phyloP scores from a whole-genome alignment of 2,888 invertebrate genomes.

The Sesia apiformis region DNA sequence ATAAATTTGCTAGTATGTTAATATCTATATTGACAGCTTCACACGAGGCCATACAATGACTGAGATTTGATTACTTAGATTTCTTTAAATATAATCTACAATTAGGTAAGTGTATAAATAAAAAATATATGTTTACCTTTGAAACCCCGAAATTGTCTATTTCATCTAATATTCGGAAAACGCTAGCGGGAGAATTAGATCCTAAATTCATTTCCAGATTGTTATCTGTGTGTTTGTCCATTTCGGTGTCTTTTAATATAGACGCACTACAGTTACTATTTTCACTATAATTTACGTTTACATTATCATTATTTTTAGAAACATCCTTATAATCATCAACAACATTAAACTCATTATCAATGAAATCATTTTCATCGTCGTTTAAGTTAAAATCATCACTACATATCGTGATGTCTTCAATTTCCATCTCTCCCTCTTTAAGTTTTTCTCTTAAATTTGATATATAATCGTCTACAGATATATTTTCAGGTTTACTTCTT shows the following conservation, averaged over 20 bases:
- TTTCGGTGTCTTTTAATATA: background rate
- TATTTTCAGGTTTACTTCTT: slow-evolving; percentile 32
- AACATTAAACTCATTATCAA: slow-evolving; percentile 1
- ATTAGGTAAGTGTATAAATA: too few species aligned
- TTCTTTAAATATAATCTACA: too few species aligned
- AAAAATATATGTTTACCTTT: too few species aligned
- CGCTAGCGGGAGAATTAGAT: too few species aligned
- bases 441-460: slow-evolving; percentile 24
- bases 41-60: too few species aligned
- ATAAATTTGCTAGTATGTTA: too few species aligned
- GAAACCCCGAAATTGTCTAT: too few species aligned
- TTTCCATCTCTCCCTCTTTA: slow-evolving; percentile 12
- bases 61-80: too few species aligned
- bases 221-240: background rate
- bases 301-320: slow-evolving; percentile 9
- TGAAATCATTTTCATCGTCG: slow-evolving; percentile 7
- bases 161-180: too few species aligned
- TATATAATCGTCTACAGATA: slow-evolving; percentile 25
- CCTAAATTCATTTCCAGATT: too few species aligned
- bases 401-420: slow-evolving; percentile 24
- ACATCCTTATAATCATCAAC: slow-evolving; percentile 9
- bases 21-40: too few species aligned
- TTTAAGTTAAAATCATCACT: slow-evolving; percentile 37
- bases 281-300: slow-evolving; percentile 5
- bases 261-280: slow-evolving; percentile 3